Percentiles rank a stretch among this genome's conserved stretches.
Conservation (phyloP, 2,797 vertebrate genomes). For the Cygnus olor region DNA sequence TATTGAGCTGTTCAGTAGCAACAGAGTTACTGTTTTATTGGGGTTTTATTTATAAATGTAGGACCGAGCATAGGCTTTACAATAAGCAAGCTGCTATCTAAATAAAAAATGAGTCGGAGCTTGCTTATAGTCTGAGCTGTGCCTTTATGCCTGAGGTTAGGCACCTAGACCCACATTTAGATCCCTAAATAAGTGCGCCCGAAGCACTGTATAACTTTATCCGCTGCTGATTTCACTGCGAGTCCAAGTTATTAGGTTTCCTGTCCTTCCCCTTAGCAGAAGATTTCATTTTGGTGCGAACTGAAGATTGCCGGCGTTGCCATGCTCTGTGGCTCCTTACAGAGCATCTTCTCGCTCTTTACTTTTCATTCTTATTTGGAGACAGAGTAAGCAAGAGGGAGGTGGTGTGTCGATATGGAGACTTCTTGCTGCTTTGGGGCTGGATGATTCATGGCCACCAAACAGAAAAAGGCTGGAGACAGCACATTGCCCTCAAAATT, state of each 20-base stretch:
- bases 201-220: background rate
- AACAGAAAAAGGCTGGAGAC: background rate
- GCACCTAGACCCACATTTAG: background rate
- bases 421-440: background rate
- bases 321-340: background rate
- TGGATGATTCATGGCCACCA: background rate
- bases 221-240: background rate
- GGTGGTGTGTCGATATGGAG: accelerated
- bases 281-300: background rate
- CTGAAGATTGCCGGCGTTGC: background rate
- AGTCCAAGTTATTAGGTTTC: background rate
- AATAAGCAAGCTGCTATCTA: background rate
- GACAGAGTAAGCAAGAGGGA: background rate
- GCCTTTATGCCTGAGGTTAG: background rate
- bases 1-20: background rate
- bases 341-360: background rate
- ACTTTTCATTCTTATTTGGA: background rate
- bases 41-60: background rate
- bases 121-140: background rate
- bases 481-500: background rate
- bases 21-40: background rate
- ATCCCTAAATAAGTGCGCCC: background rate
- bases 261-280: background rate
- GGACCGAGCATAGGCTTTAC: background rate
- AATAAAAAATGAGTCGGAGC: background rate